Evolutionary conservation across 2,113 vertebrate genomes (phyloP), one percentile per base, ranked within the genome.

Genomic region (Leptocoma aspasia): DNA sequence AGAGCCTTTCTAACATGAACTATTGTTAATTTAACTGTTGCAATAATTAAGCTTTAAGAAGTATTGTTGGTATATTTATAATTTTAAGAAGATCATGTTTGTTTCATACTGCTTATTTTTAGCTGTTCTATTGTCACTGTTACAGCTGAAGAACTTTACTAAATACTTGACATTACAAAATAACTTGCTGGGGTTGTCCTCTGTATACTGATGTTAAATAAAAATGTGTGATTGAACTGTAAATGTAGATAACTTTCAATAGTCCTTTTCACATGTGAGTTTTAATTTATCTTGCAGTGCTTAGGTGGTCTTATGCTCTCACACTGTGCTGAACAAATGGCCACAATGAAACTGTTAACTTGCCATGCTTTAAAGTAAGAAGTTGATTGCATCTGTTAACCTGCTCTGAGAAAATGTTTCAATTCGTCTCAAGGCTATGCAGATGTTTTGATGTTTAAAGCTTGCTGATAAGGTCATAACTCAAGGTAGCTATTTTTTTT

Each of bases 1-100:
- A 95, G 95, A 97, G 96, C 94, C 96, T 97, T 97, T 97, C 97
- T 98, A 96, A 97, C 87, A 92, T 95, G 93, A 97, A 89, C 89
- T 95, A 95, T 93, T 95, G 97, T 96, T 95, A 96, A 97, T 93
- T 93, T 91, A 96, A 95, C 86, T 94, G 97, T 96, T 96, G 95
- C 96, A 96, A 91, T 97, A 97, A 92, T 82, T 96, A 95, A 96
- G 95, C 97, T 97, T 97, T 97, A 97, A 92, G 95, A 97, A 95
- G 92, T 95, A 87, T 96, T 96, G 95, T 97, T 93, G 95, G 95
- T 97, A 95, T 92, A 97, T 98, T 94, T 97, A 92, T 96, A 94
- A 95, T 90, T 93, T 97, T 92, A 93, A 97, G 97, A 91, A 86
- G 93, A 94, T 87, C 95, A 72, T 92, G 94, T 97, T 97, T 95